phyloP scores from a whole-genome alignment of 2,888 invertebrate genomes.

The Scaptomyza reducta region DNA sequence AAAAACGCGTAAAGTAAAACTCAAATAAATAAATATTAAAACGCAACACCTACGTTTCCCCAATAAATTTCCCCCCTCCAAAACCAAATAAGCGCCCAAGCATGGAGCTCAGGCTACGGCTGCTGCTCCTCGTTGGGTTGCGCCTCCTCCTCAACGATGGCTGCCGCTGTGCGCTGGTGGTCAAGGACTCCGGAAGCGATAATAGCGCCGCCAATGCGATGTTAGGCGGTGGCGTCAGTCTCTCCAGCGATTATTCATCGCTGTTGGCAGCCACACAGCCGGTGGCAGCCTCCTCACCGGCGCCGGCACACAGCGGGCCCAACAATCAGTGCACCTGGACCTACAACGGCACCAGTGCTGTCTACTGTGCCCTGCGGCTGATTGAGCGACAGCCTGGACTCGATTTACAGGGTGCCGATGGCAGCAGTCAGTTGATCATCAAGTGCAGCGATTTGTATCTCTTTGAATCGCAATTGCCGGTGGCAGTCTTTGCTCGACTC shows the following conservation, averaged over 20 bases:
- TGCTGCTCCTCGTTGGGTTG: conserved; percentile 24
- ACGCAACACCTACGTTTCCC: too few relatives aligned
- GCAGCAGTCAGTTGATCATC: conserved; percentile 89
- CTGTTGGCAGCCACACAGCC: conserved; percentile 48
- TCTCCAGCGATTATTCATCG: conserved; percentile 65
- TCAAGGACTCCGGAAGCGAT: conserved; percentile 47
- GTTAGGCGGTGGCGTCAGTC: conserved; percentile 63
- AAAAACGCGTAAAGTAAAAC: conserved; percentile 12
- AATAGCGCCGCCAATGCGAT: conserved; percentile 62
- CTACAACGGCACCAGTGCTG: conserved; percentile 85
- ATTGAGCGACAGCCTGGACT: conserved; percentile 88
- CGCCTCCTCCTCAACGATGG: conserved; percentile 18
- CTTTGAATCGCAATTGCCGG: conserved; percentile 91
- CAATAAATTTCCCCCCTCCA: background rate
- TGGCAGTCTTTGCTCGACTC: conserved; percentile 90
- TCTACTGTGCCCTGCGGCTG: conserved; percentile 89
- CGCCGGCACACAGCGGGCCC: conserved; percentile 62
- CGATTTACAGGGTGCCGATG: conserved; percentile 87
- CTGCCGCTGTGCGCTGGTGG: conserved; percentile 32
- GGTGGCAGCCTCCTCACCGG: conserved; percentile 45
- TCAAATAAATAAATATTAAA: conserved; percentile 27
- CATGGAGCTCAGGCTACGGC: conserved; percentile 41
- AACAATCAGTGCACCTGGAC: conserved; percentile 85
- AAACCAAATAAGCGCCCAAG: conserved; percentile 8
- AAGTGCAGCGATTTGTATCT: conserved; percentile 92